Conservation (phyloP, 2,113 vertebrate genomes). For the Brachypodius melanocephalos region DNA sequence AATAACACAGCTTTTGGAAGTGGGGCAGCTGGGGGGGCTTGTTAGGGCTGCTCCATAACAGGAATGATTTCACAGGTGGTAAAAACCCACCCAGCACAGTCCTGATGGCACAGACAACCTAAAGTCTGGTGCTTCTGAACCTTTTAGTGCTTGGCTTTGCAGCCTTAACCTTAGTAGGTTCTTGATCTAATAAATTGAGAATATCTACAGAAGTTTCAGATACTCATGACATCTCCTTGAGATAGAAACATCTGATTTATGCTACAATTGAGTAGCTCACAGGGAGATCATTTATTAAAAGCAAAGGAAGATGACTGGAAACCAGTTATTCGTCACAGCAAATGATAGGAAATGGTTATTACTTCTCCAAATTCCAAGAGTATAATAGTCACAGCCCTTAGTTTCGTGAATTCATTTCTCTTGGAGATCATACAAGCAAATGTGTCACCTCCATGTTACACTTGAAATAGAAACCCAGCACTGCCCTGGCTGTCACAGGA, state of each 20-base stretch:
- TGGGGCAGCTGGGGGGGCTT: not conserved
- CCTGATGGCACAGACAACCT: not conserved
- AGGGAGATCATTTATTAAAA: not conserved
- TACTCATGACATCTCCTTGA: not conserved
- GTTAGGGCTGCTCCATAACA: not conserved
- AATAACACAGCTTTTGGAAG: not conserved
- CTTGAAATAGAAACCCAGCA: not conserved
- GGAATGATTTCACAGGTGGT: not conserved
- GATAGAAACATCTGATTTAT: constrained; percentile 21
- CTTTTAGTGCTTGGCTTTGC: not conserved
- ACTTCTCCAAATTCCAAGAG: not conserved
- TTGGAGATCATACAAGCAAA: not conserved
- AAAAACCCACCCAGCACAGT: not conserved
- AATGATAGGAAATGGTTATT: not conserved
- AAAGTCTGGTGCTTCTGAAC: not conserved
- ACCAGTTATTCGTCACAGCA: not conserved
- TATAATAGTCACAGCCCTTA: not conserved
- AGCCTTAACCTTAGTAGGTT: not conserved
- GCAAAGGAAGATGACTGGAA: not conserved
- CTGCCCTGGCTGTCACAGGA: not conserved
- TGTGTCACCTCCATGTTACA: not conserved
- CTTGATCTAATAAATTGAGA: not conserved
- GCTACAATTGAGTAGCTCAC: not conserved
- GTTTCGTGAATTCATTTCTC: not conserved
- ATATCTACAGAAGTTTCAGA: not conserved